These are phyloP conservation scores for Pocillopora grandis DNA, from an alignment of 92 coral and sea anemone genomes.

Conservation along the genomic window DNA sequence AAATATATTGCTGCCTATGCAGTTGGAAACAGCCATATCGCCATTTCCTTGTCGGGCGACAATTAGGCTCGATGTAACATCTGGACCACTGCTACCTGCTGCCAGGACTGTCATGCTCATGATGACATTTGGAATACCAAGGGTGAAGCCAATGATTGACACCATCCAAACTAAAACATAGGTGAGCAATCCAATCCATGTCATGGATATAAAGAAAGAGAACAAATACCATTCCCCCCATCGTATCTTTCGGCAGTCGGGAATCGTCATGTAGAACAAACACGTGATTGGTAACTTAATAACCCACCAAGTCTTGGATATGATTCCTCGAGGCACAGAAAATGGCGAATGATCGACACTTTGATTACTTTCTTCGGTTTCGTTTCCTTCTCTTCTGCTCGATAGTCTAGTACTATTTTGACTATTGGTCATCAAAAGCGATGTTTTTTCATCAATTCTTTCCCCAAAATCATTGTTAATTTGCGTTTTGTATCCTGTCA, in stretches of 20 bases:
- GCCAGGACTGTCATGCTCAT: slow-evolving; percentile 90
- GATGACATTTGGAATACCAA: slow-evolving; percentile 77
- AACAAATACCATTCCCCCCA: slow-evolving; percentile 71
- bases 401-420: slow-evolving; percentile 1
- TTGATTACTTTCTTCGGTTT: slow-evolving; percentile 33
- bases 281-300: slow-evolving; percentile 51
- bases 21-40: slow-evolving; percentile 84
- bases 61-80: slow-evolving; percentile 72
- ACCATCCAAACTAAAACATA: slow-evolving; percentile 88
- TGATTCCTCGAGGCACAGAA: slow-evolving; percentile 47
- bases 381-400: slow-evolving; percentile 42
- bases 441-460: neutral
- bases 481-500: neutral
- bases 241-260: slow-evolving; percentile 74
- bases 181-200: slow-evolving; percentile 76
- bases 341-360: slow-evolving; percentile 38
- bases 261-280: slow-evolving; percentile 67
- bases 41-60: slow-evolving; percentile 89
- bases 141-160: slow-evolving; percentile 75
- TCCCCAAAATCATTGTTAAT: neutral
- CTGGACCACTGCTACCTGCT: slow-evolving; percentile 85
- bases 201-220: slow-evolving; percentile 61
- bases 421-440: neutral
- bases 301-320: slow-evolving; percentile 52
- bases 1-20: slow-evolving; percentile 79